Evolutionary conservation across 1,140 invertebrate genomes (phyloP), one percentile per base, ranked within the genome.

Genomic region (Diorhabda elongata): DNA sequence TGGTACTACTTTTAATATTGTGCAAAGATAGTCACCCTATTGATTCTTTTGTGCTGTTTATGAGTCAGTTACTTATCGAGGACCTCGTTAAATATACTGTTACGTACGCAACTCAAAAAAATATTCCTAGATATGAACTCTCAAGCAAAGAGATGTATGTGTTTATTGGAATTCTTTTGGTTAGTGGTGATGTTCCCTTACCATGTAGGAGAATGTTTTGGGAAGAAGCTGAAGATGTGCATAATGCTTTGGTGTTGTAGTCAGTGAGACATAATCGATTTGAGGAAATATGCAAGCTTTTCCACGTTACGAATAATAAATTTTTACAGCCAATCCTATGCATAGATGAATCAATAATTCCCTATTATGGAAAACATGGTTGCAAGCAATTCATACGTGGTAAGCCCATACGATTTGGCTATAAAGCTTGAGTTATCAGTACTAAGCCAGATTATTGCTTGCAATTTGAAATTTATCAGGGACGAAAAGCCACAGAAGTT

Each of bases 381-480:
- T 72, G 71, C 43, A 77, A 77, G 64, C 72, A 78, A 61, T 78
- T 70, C 64, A 77, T 78, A 45, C 66, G 67, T 4, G 69, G 70
- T 11, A 72, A 76, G 62, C 74, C 69, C 9, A 74, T 76, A 8
- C 44, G 71, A 26, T 76, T 41, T 42, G 74, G 72, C 2, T 75
- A 71, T 56, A 75, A 76, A 64, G 41, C 70, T 52, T 75, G 75
- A 72, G 64, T 69, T 4, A 64, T 62, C 1, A 45, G 47, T 7
- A 72, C 69, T 42, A 45, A 62, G 8, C 6, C 61, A 9, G 72
- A 66, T 3, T 73, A 76, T 60, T 52, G 45, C 45, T 52, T 52
- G 8, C 45, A 52, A 9, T 52, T 52, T 52, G 45, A 52, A 6
- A 52, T 52, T 52, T 52, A 52, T 52, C 5, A 6, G 1, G 45